Evolutionary conservation across 2,113 vertebrate genomes (phyloP).

Genomic region (Cyrtonyx montezumae): DNA sequence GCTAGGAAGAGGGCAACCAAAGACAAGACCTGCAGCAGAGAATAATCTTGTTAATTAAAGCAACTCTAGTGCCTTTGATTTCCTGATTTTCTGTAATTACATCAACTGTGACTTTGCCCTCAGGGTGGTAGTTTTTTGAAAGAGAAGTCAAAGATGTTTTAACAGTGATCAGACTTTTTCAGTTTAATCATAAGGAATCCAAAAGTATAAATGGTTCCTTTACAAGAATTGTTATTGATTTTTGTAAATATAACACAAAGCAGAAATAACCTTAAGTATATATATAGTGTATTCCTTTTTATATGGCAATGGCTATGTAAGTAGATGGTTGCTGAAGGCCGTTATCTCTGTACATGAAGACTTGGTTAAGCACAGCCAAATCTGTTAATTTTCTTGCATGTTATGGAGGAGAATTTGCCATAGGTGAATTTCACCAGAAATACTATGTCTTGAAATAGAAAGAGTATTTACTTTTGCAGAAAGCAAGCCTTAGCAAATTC

Average conservation of each 20-base stretch:
- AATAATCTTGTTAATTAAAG: slow-evolving; percentile 45
- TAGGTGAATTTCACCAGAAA: not conserved
- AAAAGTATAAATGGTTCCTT: not conserved
- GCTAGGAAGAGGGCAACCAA: not conserved
- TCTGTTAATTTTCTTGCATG: not conserved
- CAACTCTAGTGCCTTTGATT: not conserved
- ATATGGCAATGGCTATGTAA: not conserved
- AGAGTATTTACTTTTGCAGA: not conserved
- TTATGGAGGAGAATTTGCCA: not conserved
- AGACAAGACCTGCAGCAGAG: not conserved
- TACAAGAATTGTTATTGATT: not conserved
- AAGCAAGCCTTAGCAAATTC: not conserved
- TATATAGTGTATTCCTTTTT: not conserved
- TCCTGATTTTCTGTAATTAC: slow-evolving; percentile 2
- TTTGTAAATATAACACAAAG: not conserved
- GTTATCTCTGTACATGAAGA: not conserved
- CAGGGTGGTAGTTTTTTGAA: not conserved
- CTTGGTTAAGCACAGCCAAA: not conserved
- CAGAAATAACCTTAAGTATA: not conserved
- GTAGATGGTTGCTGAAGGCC: not conserved
- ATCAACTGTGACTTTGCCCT: not conserved
- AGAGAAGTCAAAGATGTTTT: slow-evolving; percentile 1
- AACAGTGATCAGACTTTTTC: not conserved
- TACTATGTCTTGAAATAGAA: not conserved
- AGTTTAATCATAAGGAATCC: not conserved